phyloP scores from a whole-genome alignment of 2,888 invertebrate species.

The Euproctis similis region DNA sequence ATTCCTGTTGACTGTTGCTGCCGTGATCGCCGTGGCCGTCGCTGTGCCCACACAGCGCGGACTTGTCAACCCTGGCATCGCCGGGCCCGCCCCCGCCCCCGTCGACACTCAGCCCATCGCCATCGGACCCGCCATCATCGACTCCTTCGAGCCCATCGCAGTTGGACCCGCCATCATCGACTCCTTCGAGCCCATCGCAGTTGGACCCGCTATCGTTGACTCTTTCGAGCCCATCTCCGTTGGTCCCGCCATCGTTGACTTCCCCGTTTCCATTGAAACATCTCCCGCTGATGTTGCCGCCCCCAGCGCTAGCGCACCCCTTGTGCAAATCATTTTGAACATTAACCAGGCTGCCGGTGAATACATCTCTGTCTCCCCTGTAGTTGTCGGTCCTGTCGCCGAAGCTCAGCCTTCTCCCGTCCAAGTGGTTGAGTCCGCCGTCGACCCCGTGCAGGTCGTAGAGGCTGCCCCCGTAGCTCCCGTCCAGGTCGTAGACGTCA shows the following conservation, averaged over 20 bases:
- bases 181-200: constrained; percentile 9
- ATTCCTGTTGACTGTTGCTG: constrained; percentile 17
- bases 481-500: constrained; percentile 8
- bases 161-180: constrained; percentile 16
- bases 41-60: constrained; percentile 9
- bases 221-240: constrained; percentile 9
- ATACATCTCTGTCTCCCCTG: constrained; percentile 7
- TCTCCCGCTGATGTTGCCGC: constrained; percentile 1
- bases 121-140: constrained; percentile 2
- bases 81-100: constrained; percentile 7
- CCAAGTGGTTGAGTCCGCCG: constrained; percentile 2
- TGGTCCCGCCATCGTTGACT: constrained; percentile 17
- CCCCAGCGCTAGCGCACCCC: constrained; percentile 8
- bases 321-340: constrained; percentile 15
- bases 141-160: constrained; percentile 11
- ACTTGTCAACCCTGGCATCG: constrained; percentile 3
- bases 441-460: constrained; percentile 3
- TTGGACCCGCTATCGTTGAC: constrained; percentile 12
- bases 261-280: constrained; percentile 8
- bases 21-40: constrained; percentile 19
- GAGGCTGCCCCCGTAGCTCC: constrained; percentile 8
- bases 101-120: constrained; percentile 4
- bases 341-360: constrained; percentile 10
- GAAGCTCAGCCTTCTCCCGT: constrained; percentile 1
- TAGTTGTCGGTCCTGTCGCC: not conserved